Evolutionary conservation across 1,140 invertebrate species (phyloP).

Genomic region (Tachypleus tridentatus): DNA sequence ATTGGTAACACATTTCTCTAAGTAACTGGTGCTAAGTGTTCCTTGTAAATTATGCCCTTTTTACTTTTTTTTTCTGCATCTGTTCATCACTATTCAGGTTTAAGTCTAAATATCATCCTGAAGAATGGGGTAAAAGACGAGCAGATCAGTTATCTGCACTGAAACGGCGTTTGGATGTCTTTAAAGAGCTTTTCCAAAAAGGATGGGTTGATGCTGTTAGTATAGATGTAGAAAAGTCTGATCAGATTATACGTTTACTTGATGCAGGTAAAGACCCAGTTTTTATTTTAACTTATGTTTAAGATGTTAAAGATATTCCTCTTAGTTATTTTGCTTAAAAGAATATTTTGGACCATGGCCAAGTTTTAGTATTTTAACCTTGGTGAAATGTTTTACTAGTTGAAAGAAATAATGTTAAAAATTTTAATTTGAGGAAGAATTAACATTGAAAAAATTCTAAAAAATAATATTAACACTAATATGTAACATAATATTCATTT

Average conservation of each 20-base stretch:
- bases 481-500: neutral
- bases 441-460: too few relatives aligned
- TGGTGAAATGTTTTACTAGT: too few relatives aligned
- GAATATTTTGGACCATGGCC: too few relatives aligned
- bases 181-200: conserved; percentile 66
- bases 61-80: conserved; percentile 6
- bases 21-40: too few relatives aligned
- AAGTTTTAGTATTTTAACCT: too few relatives aligned
- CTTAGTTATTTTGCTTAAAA: too few relatives aligned
- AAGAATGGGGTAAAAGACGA: conserved; percentile 81
- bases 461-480: neutral
- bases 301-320: conserved; percentile 1
- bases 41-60: neutral
- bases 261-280: conserved; percentile 51
- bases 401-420: too few relatives aligned
- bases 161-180: conserved; percentile 80
- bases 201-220: conserved; percentile 60
- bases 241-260: conserved; percentile 71
- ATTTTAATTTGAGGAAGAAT: too few relatives aligned
- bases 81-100: conserved; percentile 58
- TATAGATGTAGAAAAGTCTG: conserved; percentile 77
- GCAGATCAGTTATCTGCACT: conserved; percentile 71
- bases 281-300: conserved; percentile 1
- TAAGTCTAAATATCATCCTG: conserved; percentile 96
- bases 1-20: too few relatives aligned